Evolutionary conservation across 1,140 invertebrate genomes (phyloP).

Genomic region (Euura saliciscinereae): DNA sequence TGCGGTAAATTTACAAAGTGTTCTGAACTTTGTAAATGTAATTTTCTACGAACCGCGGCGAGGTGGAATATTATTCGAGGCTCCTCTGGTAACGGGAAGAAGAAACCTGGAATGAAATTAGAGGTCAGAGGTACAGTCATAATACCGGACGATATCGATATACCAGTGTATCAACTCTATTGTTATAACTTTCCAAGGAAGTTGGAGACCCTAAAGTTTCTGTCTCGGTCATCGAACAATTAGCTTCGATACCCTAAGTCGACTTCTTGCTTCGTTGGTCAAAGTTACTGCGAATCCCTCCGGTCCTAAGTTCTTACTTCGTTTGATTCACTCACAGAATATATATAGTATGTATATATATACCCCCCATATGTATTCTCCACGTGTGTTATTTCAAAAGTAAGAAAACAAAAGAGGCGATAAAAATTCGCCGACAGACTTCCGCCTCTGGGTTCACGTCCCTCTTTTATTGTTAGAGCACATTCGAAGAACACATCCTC

Average conservation of each 20-base stretch:
- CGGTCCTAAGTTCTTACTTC: neutral
- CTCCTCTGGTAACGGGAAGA: neutral
- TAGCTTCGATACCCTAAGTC: neutral
- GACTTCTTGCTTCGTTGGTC: neutral
- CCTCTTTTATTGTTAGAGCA: too few species aligned
- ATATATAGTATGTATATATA: neutral
- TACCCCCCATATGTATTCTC: neutral
- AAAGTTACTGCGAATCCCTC: neutral
- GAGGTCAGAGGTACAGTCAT: too few species aligned
- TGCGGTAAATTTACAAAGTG: neutral
- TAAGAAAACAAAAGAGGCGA: too few species aligned
- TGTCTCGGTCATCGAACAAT: neutral
- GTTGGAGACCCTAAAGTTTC: neutral
- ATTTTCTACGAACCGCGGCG: neutral
- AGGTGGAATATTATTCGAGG: neutral
- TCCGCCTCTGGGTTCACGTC: too few species aligned
- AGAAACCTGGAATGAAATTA: neutral
- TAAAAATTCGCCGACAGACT: too few species aligned
- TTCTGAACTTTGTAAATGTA: neutral
- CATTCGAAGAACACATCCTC: too few species aligned
- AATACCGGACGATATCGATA: too few species aligned
- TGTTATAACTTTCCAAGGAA: neutral
- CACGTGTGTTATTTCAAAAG: neutral
- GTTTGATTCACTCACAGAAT: neutral
- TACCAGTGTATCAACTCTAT: neutral